Evolutionary conservation across 2,797 vertebrate species (phyloP).

Genomic region (Ctenopoma kingsleyae): DNA sequence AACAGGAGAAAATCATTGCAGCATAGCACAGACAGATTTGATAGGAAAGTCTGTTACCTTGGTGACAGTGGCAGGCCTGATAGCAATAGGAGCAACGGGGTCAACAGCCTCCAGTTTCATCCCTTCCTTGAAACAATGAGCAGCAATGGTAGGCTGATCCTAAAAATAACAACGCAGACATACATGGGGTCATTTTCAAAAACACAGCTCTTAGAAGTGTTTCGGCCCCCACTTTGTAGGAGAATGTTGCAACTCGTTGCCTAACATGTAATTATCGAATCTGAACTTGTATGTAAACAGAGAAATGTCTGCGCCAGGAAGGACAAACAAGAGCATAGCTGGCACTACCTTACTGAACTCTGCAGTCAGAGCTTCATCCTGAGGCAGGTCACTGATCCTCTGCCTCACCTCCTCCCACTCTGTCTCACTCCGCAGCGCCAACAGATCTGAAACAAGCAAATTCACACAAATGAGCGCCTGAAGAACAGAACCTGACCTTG

Average conservation of each 20-base stretch:
- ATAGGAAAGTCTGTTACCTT: slow-evolving; percentile 87
- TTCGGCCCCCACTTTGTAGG: not conserved
- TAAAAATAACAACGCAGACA: slow-evolving; percentile 70
- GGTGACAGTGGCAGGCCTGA: slow-evolving; percentile 92
- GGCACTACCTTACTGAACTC: slow-evolving; percentile 91
- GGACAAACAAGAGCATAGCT: not conserved
- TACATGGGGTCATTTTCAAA: slow-evolving; percentile 29
- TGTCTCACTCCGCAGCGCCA: slow-evolving; percentile 86
- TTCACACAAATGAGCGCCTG: slow-evolving; percentile 26
- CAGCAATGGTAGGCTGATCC: slow-evolving; percentile 88
- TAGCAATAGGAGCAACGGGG: slow-evolving; percentile 91
- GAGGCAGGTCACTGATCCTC: slow-evolving; percentile 87
- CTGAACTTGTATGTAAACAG: not conserved
- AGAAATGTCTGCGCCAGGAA: not conserved
- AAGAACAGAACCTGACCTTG: slow-evolving; percentile 9
- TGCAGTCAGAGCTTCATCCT: slow-evolving; percentile 89
- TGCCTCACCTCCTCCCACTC: slow-evolving; percentile 93
- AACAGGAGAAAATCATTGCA: slow-evolving; percentile 13
- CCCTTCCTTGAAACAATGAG: slow-evolving; percentile 91
- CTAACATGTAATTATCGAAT: slow-evolving; percentile 8
- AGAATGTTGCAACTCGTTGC: slow-evolving; percentile 1
- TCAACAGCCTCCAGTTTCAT: slow-evolving; percentile 98
- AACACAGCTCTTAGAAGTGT: slow-evolving; percentile 8
- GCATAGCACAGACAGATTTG: slow-evolving; percentile 38
- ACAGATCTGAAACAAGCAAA: slow-evolving; percentile 85